Evolutionary conservation across 2,888 invertebrate species (phyloP), one percentile per base, ranked within the genome.

Genomic region (Bimastos eiseni): DNA sequence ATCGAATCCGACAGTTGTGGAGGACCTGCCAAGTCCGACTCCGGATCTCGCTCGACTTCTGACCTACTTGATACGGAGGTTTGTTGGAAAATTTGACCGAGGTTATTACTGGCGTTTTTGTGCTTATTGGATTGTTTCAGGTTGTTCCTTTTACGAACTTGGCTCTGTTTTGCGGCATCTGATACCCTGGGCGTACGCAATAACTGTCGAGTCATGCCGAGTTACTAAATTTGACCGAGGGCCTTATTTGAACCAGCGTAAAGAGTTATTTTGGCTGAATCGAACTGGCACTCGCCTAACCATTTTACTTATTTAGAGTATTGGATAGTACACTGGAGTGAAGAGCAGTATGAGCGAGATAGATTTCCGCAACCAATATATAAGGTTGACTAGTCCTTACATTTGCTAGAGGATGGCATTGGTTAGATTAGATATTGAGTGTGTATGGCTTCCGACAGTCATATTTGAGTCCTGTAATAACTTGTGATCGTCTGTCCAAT

Each of bases 61-160:
- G 33, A 34, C 89, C 41, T 49, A 89, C 44, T 24, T 89, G 89
- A 38, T 34, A 34, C n/a, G 41, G 37, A 89, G 89, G 44, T 41
- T 37, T 6, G 44, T 49, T 89, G 41, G 33, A 41, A 13, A 33
- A 37, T 89, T 70, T 70, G 70, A 70, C 70, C 11, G 30, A 11
- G 70, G 5, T 70, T 6, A n/a, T 49, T 21, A 19, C 49, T 4
- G 49, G 49, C 21, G 49, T 21, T 21, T 49, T 70, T 1, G 70
- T 55, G 55, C 55, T 30, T 15, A n/a, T 15, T 11, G n/a, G 30
- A 8, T 70, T n/a, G 70, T 30, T 70, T 70, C 3, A n/a, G n/a
- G 70, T 30, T 30, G 30, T 70, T 70, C 8, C 8, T 1, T 70
- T 30, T 70, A n/a, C n/a, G 30, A 70, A 1, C n/a, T 70, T n/a